Percentiles rank a stretch among this genome's conserved stretches.
Evolutionary conservation across 1,140 invertebrate genomes (phyloP).

Genomic region (Cyclina sinensis): DNA sequence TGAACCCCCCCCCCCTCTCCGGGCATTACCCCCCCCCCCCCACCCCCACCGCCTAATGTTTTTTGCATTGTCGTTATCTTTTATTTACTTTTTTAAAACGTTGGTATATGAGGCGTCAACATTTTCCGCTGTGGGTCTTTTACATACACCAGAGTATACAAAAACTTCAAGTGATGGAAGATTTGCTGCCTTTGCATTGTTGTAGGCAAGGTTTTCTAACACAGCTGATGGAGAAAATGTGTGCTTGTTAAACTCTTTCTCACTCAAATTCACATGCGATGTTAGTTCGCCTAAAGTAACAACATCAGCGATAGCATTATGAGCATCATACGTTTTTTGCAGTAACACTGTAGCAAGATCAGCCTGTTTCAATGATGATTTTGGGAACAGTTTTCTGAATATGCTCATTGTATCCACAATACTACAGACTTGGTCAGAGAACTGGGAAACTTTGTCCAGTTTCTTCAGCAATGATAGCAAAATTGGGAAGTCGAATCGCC

Average conservation of each 20-base stretch:
- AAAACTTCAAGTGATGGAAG: background rate
- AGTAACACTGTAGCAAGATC: background rate
- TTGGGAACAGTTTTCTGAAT: conserved; percentile 36
- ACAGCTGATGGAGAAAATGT: conserved; percentile 16
- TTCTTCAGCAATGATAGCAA: background rate
- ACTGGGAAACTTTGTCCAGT: background rate
- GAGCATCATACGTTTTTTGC: conserved; percentile 32
- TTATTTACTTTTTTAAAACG: no score
- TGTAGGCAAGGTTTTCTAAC: background rate
- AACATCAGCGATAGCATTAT: conserved; percentile 51
- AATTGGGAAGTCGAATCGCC: conserved; percentile 21
- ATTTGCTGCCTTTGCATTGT: background rate
- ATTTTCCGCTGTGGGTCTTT: background rate
- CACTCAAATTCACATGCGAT: background rate
- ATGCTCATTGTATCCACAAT: conserved; percentile 7
- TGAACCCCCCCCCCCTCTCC: no score
- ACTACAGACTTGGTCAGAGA: background rate
- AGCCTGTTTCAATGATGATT: conserved; percentile 10
- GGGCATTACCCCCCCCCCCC: no score
- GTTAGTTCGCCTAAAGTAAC: background rate
- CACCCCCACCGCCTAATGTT: no score
- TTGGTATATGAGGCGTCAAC: background rate
- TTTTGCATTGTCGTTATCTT: no score
- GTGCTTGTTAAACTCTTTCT: background rate
- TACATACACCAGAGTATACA: background rate